These are phyloP conservation scores for Brachionus calyciflorus DNA, from an alignment of 1,140 invertebrate genomes.

Conservation along the genomic window DNA sequence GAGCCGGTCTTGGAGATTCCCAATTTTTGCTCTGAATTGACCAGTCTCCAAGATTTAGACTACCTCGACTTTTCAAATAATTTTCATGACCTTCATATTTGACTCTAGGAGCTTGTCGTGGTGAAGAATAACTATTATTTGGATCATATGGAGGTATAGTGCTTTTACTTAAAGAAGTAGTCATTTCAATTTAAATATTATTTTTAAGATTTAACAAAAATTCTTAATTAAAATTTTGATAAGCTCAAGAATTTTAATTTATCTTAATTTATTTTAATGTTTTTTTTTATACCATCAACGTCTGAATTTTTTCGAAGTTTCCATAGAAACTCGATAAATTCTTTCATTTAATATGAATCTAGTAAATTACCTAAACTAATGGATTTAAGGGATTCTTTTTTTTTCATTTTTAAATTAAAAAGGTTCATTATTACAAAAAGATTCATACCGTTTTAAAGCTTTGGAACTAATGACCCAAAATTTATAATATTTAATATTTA, in stretches of 20 bases:
- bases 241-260: neutral
- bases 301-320: too few species aligned
- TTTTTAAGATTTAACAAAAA: neutral
- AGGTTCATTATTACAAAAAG: too few species aligned
- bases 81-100: conserved; percentile 44
- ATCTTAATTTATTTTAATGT: neutral
- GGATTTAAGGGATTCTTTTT: too few species aligned
- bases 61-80: conserved; percentile 17
- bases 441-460: too few species aligned
- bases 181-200: neutral
- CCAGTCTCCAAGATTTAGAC: conserved; percentile 6
- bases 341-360: too few species aligned
- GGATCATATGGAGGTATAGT: conserved; percentile 39
- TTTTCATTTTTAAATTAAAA: too few species aligned
- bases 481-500: too few species aligned
- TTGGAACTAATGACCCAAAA: too few species aligned
- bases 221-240: neutral
- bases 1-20: neutral
- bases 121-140: conserved; percentile 19
- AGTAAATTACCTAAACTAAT: too few species aligned
- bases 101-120: conserved; percentile 1
- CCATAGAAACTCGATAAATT: too few species aligned
- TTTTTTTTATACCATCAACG: too few species aligned
- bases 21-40: neutral
- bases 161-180: conserved; percentile 37